A percentile compares a stretch with the other conserved stretches of the same genome.
Evolutionary conservation across 2,888 invertebrate species (phyloP).

Genomic region (Thera britannica): DNA sequence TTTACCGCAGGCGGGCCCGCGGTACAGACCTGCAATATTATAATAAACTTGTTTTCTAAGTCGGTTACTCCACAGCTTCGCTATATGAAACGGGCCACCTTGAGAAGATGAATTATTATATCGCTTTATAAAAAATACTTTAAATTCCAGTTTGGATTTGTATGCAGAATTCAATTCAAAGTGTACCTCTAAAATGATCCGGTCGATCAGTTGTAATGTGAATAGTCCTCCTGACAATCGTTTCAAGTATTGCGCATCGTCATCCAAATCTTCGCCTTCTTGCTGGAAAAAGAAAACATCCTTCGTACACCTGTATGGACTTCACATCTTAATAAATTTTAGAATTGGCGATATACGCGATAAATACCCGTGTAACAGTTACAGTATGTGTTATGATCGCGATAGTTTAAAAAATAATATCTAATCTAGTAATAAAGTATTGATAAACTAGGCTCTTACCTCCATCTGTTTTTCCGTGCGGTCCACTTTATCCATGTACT

Average conservation of each 20-base stretch:
- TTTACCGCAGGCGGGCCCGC: constrained; percentile 90
- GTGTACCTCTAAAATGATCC: constrained; percentile 89
- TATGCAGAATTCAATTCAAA: background rate
- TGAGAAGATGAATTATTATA: no score
- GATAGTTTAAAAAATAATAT: no score
- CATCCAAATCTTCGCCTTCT: constrained; percentile 89
- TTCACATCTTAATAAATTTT: no score
- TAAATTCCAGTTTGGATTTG: background rate
- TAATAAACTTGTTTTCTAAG: background rate
- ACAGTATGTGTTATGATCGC: no score
- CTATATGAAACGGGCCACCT: no score
- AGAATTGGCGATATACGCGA: no score
- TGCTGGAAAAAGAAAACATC: constrained; percentile 53
- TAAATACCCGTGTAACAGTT: no score
- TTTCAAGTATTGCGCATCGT: constrained; percentile 94
- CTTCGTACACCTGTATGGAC: background rate
- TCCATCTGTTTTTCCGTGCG: constrained; percentile 92
- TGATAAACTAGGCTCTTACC: constrained; percentile 47
- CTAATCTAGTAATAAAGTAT: no score
- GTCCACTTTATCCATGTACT: constrained; percentile 97
- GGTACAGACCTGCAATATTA: constrained; percentile 81
- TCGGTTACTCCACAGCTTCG: background rate
- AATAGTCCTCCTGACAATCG: constrained; percentile 97
- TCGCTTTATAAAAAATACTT: no score
- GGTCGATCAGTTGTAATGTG: constrained; percentile 97